A percentile compares a stretch with the other conserved stretches of the same genome.
phyloP scores from a whole-genome alignment of 2,113 vertebrate species.

The Aegypius monachus region DNA sequence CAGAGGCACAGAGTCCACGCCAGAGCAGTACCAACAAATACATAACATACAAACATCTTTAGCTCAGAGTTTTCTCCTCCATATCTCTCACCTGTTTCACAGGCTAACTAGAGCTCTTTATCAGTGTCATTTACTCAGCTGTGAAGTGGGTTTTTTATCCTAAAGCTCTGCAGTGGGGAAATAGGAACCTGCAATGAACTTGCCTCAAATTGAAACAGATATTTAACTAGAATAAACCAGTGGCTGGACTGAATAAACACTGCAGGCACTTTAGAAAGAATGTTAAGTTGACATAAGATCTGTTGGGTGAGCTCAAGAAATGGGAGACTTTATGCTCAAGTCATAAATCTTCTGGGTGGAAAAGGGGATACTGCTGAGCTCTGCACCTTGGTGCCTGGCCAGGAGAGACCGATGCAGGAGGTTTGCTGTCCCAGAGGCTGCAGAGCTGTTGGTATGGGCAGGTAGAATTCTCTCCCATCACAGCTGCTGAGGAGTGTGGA shows the following conservation, averaged over 20 bases:
- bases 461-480: neutral
- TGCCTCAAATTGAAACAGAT: neutral
- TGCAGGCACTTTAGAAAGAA: slow-evolving; percentile 14
- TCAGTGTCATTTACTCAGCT: neutral
- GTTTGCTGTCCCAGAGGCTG: neutral
- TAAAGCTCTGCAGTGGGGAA: neutral
- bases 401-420: neutral
- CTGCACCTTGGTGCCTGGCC: neutral
- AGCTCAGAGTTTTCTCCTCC: neutral
- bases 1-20: neutral
- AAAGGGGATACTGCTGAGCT: neutral
- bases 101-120: neutral
- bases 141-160: neutral
- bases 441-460: neutral
- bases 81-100: neutral
- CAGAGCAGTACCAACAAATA: neutral
- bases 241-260: slow-evolving; percentile 19
- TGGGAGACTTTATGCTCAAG: neutral
- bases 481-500: neutral
- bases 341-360: neutral
- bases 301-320: neutral
- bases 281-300: neutral
- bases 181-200: slow-evolving; percentile 11
- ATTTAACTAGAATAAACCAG: slow-evolving; percentile 12
- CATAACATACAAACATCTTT: neutral